Evolutionary conservation across 2,888 invertebrate genomes (phyloP).

Genomic region (Luperina nickerlii): DNA sequence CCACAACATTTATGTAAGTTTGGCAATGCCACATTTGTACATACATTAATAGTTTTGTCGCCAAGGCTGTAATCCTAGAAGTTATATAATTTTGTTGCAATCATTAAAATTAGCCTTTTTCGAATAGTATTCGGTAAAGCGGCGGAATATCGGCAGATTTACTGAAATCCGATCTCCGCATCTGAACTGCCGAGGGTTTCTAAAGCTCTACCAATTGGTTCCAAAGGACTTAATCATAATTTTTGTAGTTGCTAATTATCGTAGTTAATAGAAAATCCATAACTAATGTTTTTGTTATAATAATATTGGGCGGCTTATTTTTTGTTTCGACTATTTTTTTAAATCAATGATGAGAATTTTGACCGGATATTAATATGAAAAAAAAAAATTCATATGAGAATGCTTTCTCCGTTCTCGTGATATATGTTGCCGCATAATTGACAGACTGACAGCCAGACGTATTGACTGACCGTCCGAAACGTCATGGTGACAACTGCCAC

Average conservation of each 20-base stretch:
- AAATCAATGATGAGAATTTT: background rate
- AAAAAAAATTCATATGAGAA: conserved; percentile 16
- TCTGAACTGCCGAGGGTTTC: background rate
- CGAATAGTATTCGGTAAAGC: background rate
- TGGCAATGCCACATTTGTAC: conserved; percentile 21
- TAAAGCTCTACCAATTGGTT: conserved; percentile 3
- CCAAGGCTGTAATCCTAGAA: conserved; percentile 21
- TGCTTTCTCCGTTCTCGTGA: conserved; percentile 41
- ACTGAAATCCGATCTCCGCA: background rate
- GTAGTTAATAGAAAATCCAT: background rate
- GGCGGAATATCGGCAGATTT: background rate
- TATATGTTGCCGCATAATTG: conserved; percentile 50
- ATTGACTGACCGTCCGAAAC: conserved; percentile 74
- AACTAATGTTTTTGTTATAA: background rate
- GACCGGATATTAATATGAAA: conserved; percentile 22
- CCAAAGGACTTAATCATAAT: background rate
- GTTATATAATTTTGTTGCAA: conserved; percentile 2
- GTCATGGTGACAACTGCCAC: conserved; percentile 74
- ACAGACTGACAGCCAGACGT: conserved; percentile 65
- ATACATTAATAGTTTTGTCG: conserved; percentile 33
- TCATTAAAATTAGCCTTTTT: background rate
- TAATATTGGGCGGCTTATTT: background rate
- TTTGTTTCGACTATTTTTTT: background rate
- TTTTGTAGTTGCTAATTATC: background rate
- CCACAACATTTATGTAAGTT: conserved; percentile 42